Base-by-base conservation (phyloP, 2,888 invertebrate species). In the Apomyelois bistriatella region DNA sequence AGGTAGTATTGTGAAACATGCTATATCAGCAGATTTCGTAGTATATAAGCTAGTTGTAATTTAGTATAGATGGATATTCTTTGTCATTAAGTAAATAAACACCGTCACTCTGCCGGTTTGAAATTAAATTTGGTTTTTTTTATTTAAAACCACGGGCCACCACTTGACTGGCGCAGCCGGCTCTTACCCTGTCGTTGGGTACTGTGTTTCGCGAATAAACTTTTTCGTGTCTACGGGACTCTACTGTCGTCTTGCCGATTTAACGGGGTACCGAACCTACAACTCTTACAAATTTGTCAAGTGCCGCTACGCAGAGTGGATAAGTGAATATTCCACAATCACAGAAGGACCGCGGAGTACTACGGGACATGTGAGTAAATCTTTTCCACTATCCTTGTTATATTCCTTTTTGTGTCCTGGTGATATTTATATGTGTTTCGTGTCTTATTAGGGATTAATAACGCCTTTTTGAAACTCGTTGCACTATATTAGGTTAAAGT, bases 321-420 rank as follows among this genome's bases (percentile, higher is more conserved):
- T 37, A 3, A 3, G 37, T 37, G 37, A 37, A 37, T 37, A 37
- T 37, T 37, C 37, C 37, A 37, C 37, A 37, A 13, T 37, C 37
- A 37, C 48, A 28, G 38, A 28, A 48, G 55, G 37, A 42, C 41
- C 48, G 48, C 52, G 48, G 50, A 53, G 55, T 49, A 53, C 53
- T 22, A 30, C 53, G 40, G 50, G 53, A 49, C 22, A 47, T 53
- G 55, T 53, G 53, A 53, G 55, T 55, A 49, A 47, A 53, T 41
- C 50, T 50, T 53, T 56, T 53, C 9, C 51, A 51, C 38, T 53
- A 50, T 50, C 53, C 49, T 55, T 43, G 32, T 10, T 15, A n/a
- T 16, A 52, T 48, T 46, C 52, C 54, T 52, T 55, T 36, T 36
- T 36, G 22, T 22, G 22, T 22, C 22, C 22, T 22, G 22, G 22